Percentiles rank a stretch among this genome's conserved stretches.
Evolutionary conservation across 2,888 invertebrate genomes (phyloP).

Genomic region (Scelioninae gen. 2): DNA sequence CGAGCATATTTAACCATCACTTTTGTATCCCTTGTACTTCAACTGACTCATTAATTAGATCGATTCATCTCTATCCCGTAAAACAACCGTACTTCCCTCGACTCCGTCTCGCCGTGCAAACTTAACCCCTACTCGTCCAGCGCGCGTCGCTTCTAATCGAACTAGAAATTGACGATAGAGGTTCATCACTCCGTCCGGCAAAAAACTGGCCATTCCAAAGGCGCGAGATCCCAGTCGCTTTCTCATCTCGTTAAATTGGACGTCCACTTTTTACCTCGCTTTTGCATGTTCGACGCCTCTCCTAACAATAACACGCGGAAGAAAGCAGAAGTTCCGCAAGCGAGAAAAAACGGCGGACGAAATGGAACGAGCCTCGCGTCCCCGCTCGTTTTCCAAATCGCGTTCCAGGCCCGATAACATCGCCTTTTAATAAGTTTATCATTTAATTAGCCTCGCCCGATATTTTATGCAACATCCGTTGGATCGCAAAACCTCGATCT

Average conservation of each 20-base stretch:
- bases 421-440: constrained; percentile 50
- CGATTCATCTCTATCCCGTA: too few species aligned
- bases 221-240: constrained; percentile 1
- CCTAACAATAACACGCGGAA: constrained; percentile 44
- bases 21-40: too few species aligned
- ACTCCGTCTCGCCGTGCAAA: too few species aligned
- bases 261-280: constrained; percentile 56
- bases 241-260: constrained; percentile 54
- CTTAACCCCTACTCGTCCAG: too few species aligned
- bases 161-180: constrained; percentile 37
- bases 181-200: constrained; percentile 9
- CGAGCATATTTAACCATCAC: too few species aligned
- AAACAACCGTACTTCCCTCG: too few species aligned
- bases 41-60: too few species aligned
- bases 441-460: constrained; percentile 44
- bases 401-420: constrained; percentile 36
- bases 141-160: constrained; percentile 27
- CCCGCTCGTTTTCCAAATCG: background rate
- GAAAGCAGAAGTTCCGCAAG: constrained; percentile 6
- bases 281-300: constrained; percentile 39
- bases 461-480: constrained; percentile 20
- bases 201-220: constrained; percentile 5
- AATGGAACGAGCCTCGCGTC: constrained; percentile 2
- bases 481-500: constrained; percentile 16
- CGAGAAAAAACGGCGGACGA: background rate